Percentiles rank a stretch among this genome's conserved stretches.
Conservation (phyloP, 2,888 invertebrate genomes). For the Oscheius sp. region DNA sequence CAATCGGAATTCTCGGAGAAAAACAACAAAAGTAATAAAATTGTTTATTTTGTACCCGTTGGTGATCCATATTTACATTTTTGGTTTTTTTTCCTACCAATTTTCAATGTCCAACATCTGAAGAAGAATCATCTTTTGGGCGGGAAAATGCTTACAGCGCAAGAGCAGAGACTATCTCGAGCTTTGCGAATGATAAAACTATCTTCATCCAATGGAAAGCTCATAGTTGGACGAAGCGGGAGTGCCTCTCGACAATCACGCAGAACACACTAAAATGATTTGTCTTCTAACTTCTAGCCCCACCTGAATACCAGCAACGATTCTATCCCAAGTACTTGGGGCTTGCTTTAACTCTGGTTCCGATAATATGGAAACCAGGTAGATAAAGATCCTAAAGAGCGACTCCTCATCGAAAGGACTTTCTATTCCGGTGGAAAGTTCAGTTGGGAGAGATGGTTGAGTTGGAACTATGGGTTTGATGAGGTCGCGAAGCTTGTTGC, state of each 20-base stretch:
- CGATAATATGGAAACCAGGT: neutral
- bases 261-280: neutral
- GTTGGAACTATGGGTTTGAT: neutral
- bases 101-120: too few relatives aligned
- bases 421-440: neutral
- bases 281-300: neutral
- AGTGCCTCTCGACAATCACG: conserved; percentile 16
- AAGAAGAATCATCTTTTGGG: too few relatives aligned
- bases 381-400: conserved; percentile 8
- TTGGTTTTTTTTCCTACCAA: too few relatives aligned
- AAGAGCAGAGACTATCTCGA: conserved; percentile 9
- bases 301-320: conserved; percentile 10
- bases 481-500: neutral
- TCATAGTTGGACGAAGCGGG: conserved; percentile 7
- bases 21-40: too few relatives aligned
- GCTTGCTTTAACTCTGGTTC: neutral
- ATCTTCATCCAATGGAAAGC: neutral
- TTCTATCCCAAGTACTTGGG: conserved; percentile 11
- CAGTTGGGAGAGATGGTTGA: neutral
- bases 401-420: conserved; percentile 6
- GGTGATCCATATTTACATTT: too few relatives aligned
- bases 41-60: too few relatives aligned
- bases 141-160: conserved; percentile 11
- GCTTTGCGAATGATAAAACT: conserved; percentile 13
- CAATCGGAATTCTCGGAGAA: too few relatives aligned